Evolutionary conservation across 2,888 invertebrate genomes (phyloP), one percentile per base, ranked within the genome.

Genomic region (Salpingus planirostris): DNA sequence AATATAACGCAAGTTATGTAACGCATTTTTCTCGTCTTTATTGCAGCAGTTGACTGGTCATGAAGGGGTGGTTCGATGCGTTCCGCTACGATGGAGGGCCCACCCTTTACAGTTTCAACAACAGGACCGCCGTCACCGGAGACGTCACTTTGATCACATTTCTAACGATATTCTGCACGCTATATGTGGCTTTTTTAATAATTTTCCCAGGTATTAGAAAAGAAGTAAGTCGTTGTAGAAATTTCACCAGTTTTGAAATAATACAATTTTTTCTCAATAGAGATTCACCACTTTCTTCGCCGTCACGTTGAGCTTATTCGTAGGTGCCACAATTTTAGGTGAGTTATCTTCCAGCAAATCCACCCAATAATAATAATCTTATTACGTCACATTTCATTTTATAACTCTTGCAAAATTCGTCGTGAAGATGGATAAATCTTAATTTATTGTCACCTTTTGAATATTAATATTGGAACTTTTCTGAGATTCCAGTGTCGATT

Each of bases 11-110:
- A n/a, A n/a, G n/a, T n/a, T n/a, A n/a, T n/a, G n/a, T n/a, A n/a
- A n/a, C n/a, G 8, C 18, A 18, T 8, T 8, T 5, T 18, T 5
- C 15, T 18, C 8, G 4, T 21, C 11, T 28, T 24, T 12, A 23
- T 33, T 33, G 3, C 33, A 33, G 33, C n/a, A 14, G 33, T 13
- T 11, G 14, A 24, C 21, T 24, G 22, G 57, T 49, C 54, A 89
- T 88, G 88, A 86, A 78, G 78, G 91, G 91, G 69, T 92, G 91
- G 92, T 93, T 93, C 70, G 92, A 92, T 68, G 91, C 92, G 47
- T 96, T 95, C 74, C 86, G 96, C 63, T 83, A 82, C 70, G 88
- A 92, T 73, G 93, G 93, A 62, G 95, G 91, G 52, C 96, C 96
- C 49, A 95, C 95, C 54, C 79, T 93, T 47, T 97, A 96, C 71